These are phyloP conservation scores for Andricus quercusramuli DNA, from an alignment of 2,888 invertebrate genomes.

Conservation along the genomic window DNA sequence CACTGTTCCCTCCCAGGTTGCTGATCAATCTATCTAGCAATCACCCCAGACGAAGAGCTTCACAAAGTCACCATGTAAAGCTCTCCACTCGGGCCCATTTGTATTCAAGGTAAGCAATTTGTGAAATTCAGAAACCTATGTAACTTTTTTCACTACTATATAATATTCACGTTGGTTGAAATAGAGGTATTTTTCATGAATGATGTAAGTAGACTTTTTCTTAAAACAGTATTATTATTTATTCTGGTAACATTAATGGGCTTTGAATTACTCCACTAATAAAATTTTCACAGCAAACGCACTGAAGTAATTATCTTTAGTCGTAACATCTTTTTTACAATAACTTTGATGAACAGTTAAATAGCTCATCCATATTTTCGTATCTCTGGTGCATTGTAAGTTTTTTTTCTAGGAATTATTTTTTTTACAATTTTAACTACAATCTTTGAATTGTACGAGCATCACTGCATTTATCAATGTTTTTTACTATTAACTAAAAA, in stretches of 20 bases:
- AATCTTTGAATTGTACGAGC: conserved; percentile 13
- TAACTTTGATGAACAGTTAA: conserved; percentile 12
- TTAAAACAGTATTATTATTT: conserved; percentile 39
- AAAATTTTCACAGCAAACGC: conserved; percentile 31
- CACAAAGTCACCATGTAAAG: no score
- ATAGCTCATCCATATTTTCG: neutral
- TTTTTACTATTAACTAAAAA: neutral
- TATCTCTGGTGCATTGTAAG: neutral
- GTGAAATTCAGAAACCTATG: neutral
- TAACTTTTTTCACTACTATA: conserved; percentile 33
- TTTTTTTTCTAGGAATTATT: neutral
- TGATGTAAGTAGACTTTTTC: neutral
- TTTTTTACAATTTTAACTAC: neutral
- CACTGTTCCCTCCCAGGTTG: no score
- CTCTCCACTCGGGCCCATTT: no score
- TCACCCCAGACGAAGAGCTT: no score
- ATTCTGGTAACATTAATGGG: conserved; percentile 16
- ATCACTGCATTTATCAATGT: conserved; percentile 5
- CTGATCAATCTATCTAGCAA: no score
- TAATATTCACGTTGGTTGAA: conserved; percentile 13
- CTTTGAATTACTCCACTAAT: conserved; percentile 32
- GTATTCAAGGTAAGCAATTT: no score
- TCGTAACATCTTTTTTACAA: conserved; percentile 19
- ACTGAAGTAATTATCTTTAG: conserved; percentile 20
- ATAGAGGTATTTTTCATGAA: neutral